Percentiles rank a stretch among this genome's conserved stretches.
Conservation (phyloP, 2,797 vertebrate genomes). For the Margarornis squamiger region DNA sequence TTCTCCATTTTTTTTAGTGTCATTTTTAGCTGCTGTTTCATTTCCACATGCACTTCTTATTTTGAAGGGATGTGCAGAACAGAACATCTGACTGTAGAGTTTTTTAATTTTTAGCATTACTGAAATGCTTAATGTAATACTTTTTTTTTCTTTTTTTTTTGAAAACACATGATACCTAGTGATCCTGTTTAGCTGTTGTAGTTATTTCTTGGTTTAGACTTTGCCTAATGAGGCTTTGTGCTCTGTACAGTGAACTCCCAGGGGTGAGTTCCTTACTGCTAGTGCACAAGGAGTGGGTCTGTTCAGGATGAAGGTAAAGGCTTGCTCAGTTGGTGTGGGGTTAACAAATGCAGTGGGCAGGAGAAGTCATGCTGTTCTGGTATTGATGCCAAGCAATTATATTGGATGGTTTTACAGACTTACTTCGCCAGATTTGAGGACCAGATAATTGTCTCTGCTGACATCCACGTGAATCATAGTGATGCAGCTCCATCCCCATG, state of each 20-base stretch:
- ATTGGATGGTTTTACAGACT: background rate
- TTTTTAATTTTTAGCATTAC: background rate
- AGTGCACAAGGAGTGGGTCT: background rate
- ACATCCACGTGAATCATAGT: background rate
- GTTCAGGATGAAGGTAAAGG: background rate
- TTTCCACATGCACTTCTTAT: background rate
- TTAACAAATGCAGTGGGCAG: background rate
- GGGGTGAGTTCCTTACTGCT: background rate
- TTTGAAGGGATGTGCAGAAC: background rate
- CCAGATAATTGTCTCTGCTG: background rate
- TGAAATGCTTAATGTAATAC: background rate
- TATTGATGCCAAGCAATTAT: background rate
- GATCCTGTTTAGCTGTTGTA: background rate
- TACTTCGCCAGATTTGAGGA: background rate
- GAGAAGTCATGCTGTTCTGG: background rate
- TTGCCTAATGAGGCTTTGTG: background rate
- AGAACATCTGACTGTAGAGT: background rate
- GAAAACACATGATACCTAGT: background rate
- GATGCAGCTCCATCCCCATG: background rate
- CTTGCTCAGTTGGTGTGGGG: background rate
- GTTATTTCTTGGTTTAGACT: background rate
- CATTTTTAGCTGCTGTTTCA: background rate
- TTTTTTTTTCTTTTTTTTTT: background rate
- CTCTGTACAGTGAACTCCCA: background rate
- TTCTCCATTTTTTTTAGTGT: background rate